phyloP scores from a whole-genome alignment of 2,113 vertebrate genomes.

The Verasper variegatus region DNA sequence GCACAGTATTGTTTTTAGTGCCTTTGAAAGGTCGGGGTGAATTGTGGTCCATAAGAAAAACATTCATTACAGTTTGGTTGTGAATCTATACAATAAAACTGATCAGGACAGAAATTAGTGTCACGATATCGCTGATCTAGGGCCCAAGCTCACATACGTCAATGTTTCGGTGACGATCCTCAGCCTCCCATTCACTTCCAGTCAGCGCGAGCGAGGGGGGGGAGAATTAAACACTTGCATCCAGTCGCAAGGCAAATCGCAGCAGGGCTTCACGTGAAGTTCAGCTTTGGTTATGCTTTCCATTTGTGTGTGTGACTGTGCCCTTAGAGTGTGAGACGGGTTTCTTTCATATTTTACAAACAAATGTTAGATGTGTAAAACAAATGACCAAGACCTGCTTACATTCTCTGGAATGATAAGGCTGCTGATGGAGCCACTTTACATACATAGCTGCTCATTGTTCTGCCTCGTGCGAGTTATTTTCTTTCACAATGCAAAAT shows the following conservation, averaged over 20 bases:
- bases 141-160: no score
- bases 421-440: constrained; percentile 24
- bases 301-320: no score
- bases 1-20: constrained; percentile 7
- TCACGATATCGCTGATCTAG: no score
- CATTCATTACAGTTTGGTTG: constrained; percentile 29
- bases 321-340: no score
- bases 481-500: constrained; percentile 25
- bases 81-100: constrained; percentile 8
- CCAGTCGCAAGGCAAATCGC: no score
- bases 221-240: no score
- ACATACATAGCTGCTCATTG: constrained; percentile 31
- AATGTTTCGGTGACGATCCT: no score
- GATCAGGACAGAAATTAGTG: no score
- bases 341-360: constrained; percentile 5
- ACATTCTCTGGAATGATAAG: constrained; percentile 47
- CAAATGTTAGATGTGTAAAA: constrained; percentile 13
- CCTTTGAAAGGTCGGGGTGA: constrained; percentile 17
- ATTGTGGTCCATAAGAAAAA: constrained; percentile 19
- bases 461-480: constrained; percentile 15
- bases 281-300: no score
- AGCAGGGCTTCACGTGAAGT: no score
- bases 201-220: no score
- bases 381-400: constrained; percentile 24
- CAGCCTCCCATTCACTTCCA: no score